Conservation (phyloP, 2,888 invertebrate species). For the Eugnorisma glareosa region DNA sequence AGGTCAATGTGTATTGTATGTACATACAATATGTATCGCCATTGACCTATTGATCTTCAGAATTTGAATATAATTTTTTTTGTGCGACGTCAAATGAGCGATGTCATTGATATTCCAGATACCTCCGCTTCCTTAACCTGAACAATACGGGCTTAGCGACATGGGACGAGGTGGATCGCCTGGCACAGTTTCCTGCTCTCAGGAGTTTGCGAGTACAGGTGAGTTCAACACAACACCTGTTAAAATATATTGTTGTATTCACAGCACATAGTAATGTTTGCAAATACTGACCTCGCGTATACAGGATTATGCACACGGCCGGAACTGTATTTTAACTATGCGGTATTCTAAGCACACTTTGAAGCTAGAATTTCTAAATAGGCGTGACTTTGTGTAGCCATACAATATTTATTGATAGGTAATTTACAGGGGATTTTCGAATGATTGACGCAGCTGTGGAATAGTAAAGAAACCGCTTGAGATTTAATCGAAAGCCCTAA, state of each 20-base stretch:
- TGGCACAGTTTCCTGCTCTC: conserved; percentile 95
- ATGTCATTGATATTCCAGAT: conserved; percentile 85
- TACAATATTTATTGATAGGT: conserved; percentile 42
- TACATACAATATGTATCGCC: conserved; percentile 62
- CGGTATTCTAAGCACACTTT: conserved; percentile 57
- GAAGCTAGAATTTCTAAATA: conserved; percentile 53
- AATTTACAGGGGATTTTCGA: conserved; percentile 22
- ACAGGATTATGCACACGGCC: conserved; percentile 71
- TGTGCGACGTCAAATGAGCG: conserved; percentile 61
- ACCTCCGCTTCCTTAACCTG: conserved; percentile 95
- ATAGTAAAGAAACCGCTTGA: conserved; percentile 24
- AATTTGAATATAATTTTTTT: conserved; percentile 68
- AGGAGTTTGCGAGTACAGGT: conserved; percentile 96
- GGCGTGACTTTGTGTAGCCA: conserved; percentile 31
- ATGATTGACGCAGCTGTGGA: conserved; percentile 18
- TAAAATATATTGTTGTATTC: conserved; percentile 58
- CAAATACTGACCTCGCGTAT: conserved; percentile 70
- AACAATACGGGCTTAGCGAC: conserved; percentile 95
- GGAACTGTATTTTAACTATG: conserved; percentile 65
- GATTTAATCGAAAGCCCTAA: conserved; percentile 39
- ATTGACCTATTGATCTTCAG: conserved; percentile 83
- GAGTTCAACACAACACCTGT: conserved; percentile 69
- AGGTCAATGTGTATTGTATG: conserved; percentile 66
- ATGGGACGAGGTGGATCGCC: conserved; percentile 97
- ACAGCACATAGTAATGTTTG: conserved; percentile 60